These are phyloP conservation scores for Caiman crocodilus DNA, from an alignment of 2,797 vertebrate species.

Conservation along the genomic window DNA sequence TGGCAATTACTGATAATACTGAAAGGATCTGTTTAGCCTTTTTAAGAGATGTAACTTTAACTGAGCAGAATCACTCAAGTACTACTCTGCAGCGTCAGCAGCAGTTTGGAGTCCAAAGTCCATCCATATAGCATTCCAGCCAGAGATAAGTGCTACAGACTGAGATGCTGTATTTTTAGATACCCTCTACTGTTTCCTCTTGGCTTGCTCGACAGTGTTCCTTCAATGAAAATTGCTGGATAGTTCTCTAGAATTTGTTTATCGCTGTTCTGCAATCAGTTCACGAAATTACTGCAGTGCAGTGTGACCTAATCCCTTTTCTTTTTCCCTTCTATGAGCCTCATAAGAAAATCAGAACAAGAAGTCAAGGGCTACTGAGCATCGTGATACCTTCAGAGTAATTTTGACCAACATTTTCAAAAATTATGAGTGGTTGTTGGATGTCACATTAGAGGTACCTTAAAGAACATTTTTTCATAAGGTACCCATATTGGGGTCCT, in stretches of 20 bases:
- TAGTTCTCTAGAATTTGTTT: not conserved
- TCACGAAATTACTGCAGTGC: not conserved
- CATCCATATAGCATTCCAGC: fast-evolving
- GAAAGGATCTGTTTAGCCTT: not conserved
- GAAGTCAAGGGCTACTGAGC: not conserved
- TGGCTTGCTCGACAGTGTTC: not conserved
- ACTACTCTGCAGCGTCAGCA: fast-evolving
- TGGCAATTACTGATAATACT: fast-evolving
- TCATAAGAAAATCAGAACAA: not conserved
- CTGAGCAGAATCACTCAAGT: not conserved
- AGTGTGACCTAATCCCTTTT: not conserved
- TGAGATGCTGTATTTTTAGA: not conserved
- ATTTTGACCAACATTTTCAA: not conserved
- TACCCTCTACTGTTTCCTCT: not conserved
- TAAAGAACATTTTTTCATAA: not conserved
- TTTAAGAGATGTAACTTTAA: not conserved
- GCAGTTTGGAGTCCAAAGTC: not conserved
- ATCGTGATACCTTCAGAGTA: not conserved
- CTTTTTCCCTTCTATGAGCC: not conserved
- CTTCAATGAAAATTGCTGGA: too few relatives aligned
- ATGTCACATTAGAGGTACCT: not conserved
- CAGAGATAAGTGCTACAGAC: not conserved
- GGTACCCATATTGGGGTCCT: not conserved
- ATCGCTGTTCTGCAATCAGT: not conserved
- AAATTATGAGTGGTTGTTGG: not conserved